Conservation (phyloP, 2,888 invertebrate genomes). For the Epinotia brunnichana region DNA sequence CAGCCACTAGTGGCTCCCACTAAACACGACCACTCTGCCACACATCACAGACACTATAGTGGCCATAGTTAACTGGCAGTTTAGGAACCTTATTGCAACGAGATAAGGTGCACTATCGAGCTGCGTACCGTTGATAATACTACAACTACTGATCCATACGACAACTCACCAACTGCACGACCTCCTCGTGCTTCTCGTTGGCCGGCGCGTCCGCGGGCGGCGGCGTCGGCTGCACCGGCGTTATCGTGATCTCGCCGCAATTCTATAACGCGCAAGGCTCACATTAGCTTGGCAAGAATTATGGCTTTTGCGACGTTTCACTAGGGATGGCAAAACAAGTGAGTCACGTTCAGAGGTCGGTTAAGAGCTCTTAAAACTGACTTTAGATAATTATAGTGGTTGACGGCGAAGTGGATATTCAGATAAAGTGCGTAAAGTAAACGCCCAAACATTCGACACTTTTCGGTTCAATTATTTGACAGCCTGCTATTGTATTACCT, state of each 20-base stretch:
- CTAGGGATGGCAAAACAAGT: not conserved
- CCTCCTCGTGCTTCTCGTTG: conserved; percentile 72
- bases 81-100: too few relatives aligned
- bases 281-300: not conserved
- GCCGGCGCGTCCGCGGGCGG: conserved; percentile 62
- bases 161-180: conserved; percentile 75
- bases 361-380: not conserved
- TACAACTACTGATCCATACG: not conserved
- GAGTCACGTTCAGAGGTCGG: not conserved
- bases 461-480: too few relatives aligned
- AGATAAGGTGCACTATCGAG: too few relatives aligned
- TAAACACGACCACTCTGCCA: too few relatives aligned
- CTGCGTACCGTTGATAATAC: too few relatives aligned
- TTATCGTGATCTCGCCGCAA: conserved; percentile 85
- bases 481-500: too few relatives aligned
- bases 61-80: too few relatives aligned
- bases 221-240: conserved; percentile 80
- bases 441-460: too few relatives aligned
- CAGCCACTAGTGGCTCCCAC: too few relatives aligned
- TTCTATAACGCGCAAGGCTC: conserved; percentile 66
- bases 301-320: not conserved
- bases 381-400: not conserved
- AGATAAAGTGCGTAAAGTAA: not conserved
- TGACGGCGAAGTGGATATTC: not conserved
- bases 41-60: too few relatives aligned